Conservation (phyloP, 2,888 invertebrate genomes). For the Steromphala cineraria region DNA sequence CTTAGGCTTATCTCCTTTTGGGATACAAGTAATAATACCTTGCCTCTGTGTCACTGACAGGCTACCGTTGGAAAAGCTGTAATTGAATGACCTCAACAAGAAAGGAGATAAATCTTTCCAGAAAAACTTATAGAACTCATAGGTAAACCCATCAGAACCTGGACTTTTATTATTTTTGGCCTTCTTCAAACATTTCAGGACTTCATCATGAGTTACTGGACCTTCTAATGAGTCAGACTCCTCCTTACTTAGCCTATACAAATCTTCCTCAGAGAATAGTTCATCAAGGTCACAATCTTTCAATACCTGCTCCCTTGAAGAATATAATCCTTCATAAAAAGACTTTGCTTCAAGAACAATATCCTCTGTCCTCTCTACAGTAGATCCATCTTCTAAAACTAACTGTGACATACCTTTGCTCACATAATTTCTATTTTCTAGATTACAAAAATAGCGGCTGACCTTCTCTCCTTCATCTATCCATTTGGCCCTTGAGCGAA, state of each 20-base stretch:
- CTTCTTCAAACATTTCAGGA: not conserved
- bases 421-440: conserved; percentile 5
- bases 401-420: not conserved
- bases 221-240: not conserved
- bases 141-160: conserved; percentile 29
- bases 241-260: not conserved
- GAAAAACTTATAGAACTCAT: conserved; percentile 28
- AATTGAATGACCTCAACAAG: conserved; percentile 5
- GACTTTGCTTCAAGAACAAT: not conserved
- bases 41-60: conserved; percentile 31
- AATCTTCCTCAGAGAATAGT: no score
- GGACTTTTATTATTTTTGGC: conserved; percentile 18
- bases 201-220: not conserved
- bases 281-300: no score
- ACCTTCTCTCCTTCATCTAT: conserved; percentile 19
- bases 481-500: conserved; percentile 10
- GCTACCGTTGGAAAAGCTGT: conserved; percentile 14
- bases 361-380: not conserved
- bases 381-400: not conserved
- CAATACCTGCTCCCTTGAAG: not conserved
- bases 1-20: no score
- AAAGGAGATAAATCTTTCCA: conserved; percentile 22
- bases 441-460: conserved; percentile 6
- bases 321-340: not conserved
- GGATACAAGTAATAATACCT: conserved; percentile 35